phyloP scores from a whole-genome alignment of 2,888 invertebrate genomes.

The Carabus problematicus region DNA sequence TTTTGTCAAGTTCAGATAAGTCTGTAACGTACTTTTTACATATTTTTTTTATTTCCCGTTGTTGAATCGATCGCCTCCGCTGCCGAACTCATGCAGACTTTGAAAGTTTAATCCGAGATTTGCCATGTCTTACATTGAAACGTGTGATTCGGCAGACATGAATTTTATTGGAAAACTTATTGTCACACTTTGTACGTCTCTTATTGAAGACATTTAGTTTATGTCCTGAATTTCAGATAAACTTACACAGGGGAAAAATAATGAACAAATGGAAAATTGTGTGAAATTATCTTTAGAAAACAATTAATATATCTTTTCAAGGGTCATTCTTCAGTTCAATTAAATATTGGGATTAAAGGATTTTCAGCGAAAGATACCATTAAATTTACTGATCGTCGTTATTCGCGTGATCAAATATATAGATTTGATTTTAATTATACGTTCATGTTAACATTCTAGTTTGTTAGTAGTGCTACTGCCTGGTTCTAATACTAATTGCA shows the following conservation, averaged over 20 bases:
- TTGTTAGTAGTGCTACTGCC: background rate
- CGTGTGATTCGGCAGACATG: slow-evolving; percentile 22
- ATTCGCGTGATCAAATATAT: background rate
- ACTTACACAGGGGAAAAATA: no score
- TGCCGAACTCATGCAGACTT: slow-evolving; percentile 4
- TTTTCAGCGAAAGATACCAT: no score
- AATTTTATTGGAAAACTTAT: slow-evolving; percentile 39
- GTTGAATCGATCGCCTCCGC: background rate
- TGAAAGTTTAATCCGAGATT: slow-evolving; percentile 6
- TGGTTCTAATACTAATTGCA: slow-evolving; percentile 6
- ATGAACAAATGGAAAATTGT: no score
- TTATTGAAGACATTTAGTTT: no score
- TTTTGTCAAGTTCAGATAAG: background rate
- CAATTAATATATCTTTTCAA: no score
- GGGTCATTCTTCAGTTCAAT: no score
- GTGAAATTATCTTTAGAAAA: no score
- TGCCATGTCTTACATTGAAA: slow-evolving; percentile 12
- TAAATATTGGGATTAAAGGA: no score
- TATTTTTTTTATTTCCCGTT: background rate
- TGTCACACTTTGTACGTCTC: background rate
- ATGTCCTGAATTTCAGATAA: no score
- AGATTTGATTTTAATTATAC: background rate
- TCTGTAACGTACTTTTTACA: background rate
- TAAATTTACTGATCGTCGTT: background rate
- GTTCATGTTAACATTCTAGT: background rate